These are phyloP conservation scores for Alligator mississippiensis DNA, from an alignment of 2,113 vertebrate genomes.

Conservation along the genomic window DNA sequence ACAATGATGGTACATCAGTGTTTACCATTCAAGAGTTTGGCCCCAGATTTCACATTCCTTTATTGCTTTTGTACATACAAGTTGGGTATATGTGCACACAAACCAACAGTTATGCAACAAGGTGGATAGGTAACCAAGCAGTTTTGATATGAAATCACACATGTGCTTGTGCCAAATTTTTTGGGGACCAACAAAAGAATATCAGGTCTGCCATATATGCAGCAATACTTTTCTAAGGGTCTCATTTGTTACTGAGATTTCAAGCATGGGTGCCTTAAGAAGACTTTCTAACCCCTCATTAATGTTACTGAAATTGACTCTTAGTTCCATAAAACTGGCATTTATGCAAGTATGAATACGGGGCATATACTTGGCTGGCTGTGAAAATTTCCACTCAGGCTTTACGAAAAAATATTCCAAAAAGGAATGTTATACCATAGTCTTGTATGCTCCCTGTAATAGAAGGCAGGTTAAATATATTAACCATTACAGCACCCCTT, in stretches of 20 bases:
- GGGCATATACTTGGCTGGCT: slow-evolving; percentile 53
- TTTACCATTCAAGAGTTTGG: neutral
- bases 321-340: slow-evolving; percentile 33
- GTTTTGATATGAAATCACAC: neutral
- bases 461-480: neutral
- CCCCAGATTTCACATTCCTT: neutral
- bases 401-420: slow-evolving; percentile 47
- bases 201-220: neutral
- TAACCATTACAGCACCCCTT: neutral
- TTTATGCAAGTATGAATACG: slow-evolving; percentile 22
- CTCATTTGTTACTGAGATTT: slow-evolving; percentile 6
- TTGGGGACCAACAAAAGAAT: neutral
- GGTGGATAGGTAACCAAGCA: neutral
- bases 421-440: slow-evolving; percentile 38
- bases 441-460: slow-evolving; percentile 38
- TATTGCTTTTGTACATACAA: neutral
- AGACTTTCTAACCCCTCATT: slow-evolving; percentile 24
- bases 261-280: neutral
- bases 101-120: neutral
- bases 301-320: slow-evolving; percentile 14
- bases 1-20: neutral
- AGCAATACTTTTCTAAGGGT: neutral
- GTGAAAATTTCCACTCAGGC: slow-evolving; percentile 55
- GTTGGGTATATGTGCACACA: neutral
- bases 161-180: neutral